Percentiles rank a stretch among this genome's conserved stretches.
Evolutionary conservation across 2,113 vertebrate genomes (phyloP).

Genomic region (Coptodon bakossiorum): DNA sequence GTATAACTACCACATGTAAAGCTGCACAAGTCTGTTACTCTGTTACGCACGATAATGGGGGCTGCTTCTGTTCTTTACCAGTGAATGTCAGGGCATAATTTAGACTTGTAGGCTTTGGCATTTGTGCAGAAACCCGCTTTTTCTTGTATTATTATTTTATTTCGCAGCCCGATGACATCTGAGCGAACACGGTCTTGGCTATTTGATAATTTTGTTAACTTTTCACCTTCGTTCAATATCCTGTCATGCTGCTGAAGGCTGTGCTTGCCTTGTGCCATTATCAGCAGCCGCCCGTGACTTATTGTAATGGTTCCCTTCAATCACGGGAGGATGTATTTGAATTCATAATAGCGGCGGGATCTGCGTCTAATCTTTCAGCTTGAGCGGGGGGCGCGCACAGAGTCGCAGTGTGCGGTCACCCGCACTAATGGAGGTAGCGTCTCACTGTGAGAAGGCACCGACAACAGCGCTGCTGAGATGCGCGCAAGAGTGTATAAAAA

Average conservation of each 20-base stretch:
- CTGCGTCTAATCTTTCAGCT: constrained; percentile 55
- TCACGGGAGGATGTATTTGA: constrained; percentile 63
- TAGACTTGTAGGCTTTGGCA: background rate
- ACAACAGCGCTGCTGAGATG: background rate
- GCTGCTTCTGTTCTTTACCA: background rate
- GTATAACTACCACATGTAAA: background rate
- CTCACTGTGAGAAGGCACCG: constrained; percentile 32
- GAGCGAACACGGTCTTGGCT: constrained; percentile 6
- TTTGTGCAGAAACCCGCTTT: background rate
- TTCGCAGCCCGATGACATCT: constrained; percentile 5
- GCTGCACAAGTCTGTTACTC: background rate
- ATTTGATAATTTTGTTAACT: constrained; percentile 66
- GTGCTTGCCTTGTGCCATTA: constrained; percentile 49
- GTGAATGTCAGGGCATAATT: background rate
- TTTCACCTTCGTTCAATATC: constrained; percentile 61
- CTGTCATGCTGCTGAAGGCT: constrained; percentile 48
- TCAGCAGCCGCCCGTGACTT: constrained; percentile 62
- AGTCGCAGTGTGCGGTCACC: constrained; percentile 41
- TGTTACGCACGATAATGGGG: background rate
- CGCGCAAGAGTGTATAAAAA: background rate
- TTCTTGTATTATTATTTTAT: background rate
- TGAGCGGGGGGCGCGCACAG: constrained; percentile 10
- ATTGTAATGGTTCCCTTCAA: constrained; percentile 69
- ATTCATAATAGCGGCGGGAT: constrained; percentile 64
- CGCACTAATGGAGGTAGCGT: constrained; percentile 48